These are phyloP conservation scores for Benthosema pterotum DNA, from an alignment of 2,797 vertebrate species.

Conservation along the genomic window DNA sequence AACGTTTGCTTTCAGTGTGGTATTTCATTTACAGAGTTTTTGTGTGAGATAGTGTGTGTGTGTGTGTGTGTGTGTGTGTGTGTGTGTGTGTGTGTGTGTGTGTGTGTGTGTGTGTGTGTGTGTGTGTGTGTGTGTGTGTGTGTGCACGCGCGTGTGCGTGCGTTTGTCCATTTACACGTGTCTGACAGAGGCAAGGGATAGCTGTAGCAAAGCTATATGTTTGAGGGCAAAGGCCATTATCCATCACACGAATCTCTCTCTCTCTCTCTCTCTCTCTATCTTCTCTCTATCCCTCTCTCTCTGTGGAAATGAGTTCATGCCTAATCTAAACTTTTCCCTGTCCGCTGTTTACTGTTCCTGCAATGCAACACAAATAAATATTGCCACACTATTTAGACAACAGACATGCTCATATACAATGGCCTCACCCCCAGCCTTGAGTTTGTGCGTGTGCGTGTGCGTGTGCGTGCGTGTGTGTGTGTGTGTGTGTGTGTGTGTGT, in stretches of 20 bases:
- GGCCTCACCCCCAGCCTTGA: conserved; percentile 9
- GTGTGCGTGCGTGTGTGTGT: background rate
- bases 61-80: conserved; percentile 47
- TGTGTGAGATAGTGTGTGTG: no score
- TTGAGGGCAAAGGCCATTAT: conserved; percentile 53
- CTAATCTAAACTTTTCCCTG: conserved; percentile 68
- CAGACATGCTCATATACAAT: conserved; percentile 52
- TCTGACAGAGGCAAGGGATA: conserved; percentile 19
- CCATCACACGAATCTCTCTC: conserved; percentile 57
- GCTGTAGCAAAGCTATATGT: conserved; percentile 39
- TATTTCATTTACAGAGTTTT: conserved; percentile 68
- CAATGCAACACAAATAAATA: conserved; percentile 73
- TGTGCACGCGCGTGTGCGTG: conserved; percentile 33
- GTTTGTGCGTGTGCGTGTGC: conserved; percentile 6
- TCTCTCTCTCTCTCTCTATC: conserved; percentile 23
- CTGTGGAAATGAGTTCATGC: conserved; percentile 56
- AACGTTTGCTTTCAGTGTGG: conserved; percentile 71
- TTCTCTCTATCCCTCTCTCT: background rate
- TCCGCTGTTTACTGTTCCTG: conserved; percentile 73
- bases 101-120: conserved; percentile 39
- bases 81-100: conserved; percentile 50
- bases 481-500: no score
- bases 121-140: conserved; percentile 19
- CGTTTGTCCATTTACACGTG: conserved; percentile 21
- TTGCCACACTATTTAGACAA: conserved; percentile 67